Base-by-base conservation (phyloP, 2,888 invertebrate genomes). In the Lottia gigantea region DNA sequence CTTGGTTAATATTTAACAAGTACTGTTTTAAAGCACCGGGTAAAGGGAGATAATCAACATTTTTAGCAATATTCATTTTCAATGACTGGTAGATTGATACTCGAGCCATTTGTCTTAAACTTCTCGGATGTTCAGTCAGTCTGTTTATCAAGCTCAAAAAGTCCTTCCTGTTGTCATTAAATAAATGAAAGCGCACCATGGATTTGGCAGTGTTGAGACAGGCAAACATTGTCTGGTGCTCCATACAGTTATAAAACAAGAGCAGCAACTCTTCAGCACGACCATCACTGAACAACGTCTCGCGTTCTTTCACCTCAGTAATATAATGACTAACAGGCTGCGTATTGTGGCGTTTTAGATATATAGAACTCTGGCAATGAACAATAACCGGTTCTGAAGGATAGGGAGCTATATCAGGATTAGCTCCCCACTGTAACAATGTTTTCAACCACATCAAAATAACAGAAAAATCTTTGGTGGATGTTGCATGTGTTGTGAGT, bases 401-500 rank as follows among this genome's bases (percentile, higher is more conserved):
- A 74, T 89, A 87, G 49, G 93, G 90, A 78, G 91, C 91, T 71
- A 93, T 89, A 83, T 93, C 92, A 19, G 93, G 93, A 90, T 94
- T 92, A 62, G 93, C 94, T 67, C 94, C 93, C 84, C 93, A 93
- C 86, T 93, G 93, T 64, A 94, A 91, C 23, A 94, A 90, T 0
- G 93, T 93, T 74, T 92, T 88, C 4, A 93, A 92, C 80, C 94
- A 90, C 82, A 92, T 92, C 84, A 93, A 92, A 69, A 94, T 92
- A 85, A 92, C 92, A 76, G 91, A 90, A 82, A 94, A 91, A 84
- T 94, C 94, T 67, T 90, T 90, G 70, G 92, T 91, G 71, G 91
- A 91, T 62, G 92, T 90, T 46, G 93, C 92, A 83, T 92, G 92
- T 82, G 92, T 92, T 64, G 93, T 92, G 91, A 94, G 86, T 75